These are phyloP conservation scores for Sigmodon hispidus DNA, from an alignment of 2,113 vertebrate species.

Conservation along the genomic window DNA sequence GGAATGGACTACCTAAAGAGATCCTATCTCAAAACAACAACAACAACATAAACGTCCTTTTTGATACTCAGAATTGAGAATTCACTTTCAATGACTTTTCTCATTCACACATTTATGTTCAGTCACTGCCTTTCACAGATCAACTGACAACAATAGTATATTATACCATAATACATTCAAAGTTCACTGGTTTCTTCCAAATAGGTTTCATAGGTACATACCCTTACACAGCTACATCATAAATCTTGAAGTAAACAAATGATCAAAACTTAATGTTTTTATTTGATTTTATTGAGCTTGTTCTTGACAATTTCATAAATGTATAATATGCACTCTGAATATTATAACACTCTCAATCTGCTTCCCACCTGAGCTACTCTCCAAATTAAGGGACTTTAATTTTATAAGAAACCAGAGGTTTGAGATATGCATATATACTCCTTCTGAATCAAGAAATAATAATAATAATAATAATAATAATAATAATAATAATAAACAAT, in stretches of 20 bases:
- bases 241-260: neutral
- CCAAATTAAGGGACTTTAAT: neutral
- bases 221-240: neutral
- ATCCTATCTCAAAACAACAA: neutral
- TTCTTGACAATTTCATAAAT: neutral
- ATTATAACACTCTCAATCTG: no score
- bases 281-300: neutral
- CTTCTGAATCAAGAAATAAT: neutral
- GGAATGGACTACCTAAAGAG: neutral
- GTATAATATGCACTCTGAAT: neutral
- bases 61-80: neutral
- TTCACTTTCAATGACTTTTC: neutral
- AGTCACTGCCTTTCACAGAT: neutral
- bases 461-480: no score
- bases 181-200: neutral
- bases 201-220: neutral
- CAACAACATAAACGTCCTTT: neutral
- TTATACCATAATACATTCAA: neutral
- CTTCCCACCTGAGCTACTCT: neutral
- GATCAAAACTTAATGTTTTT: neutral
- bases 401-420: neutral
- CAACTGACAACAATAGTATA: neutral
- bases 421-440: neutral
- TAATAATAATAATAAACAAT: no score
- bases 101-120: neutral